Conservation (phyloP, 64 coral and sea anemone species). For the Actinia equina region DNA sequence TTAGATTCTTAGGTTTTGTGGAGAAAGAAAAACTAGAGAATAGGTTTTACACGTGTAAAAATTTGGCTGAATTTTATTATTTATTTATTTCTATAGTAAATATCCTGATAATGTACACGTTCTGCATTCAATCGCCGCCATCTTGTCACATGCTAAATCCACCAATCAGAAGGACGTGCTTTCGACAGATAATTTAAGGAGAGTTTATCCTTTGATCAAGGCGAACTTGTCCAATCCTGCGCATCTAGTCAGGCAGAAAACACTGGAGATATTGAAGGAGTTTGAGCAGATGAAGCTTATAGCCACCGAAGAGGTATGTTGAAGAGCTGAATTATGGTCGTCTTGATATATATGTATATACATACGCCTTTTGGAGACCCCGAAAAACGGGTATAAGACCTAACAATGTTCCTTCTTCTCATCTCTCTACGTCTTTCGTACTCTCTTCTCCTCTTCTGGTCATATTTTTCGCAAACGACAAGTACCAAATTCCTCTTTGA, state of each 20-base stretch:
- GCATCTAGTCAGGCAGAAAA: conserved; percentile 57
- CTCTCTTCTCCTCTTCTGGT: too few relatives aligned
- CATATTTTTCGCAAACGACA: too few relatives aligned
- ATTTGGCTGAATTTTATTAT: neutral
- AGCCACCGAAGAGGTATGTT: conserved; percentile 32
- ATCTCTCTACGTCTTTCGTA: too few relatives aligned
- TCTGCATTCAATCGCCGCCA: conserved; percentile 52
- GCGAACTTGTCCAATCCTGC: conserved; percentile 66
- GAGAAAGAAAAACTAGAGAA: too few relatives aligned
- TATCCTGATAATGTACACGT: conserved; percentile 61
- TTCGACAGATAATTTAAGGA: conserved; percentile 24
- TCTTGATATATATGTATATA: too few relatives aligned
- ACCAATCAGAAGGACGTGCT: conserved; percentile 25
- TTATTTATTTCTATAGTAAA: conserved; percentile 19
- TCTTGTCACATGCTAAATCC: conserved; percentile 25
- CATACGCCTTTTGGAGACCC: too few relatives aligned
- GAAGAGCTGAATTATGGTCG: too few relatives aligned
- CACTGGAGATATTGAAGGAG: conserved; percentile 59
- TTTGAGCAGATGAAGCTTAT: conserved; percentile 48
- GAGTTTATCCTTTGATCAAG: conserved; percentile 40
- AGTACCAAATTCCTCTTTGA: too few relatives aligned
- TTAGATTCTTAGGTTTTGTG: too few relatives aligned
- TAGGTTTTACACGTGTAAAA: neutral
- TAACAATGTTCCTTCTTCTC: too few relatives aligned
- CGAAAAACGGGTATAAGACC: too few relatives aligned